A percentile compares a stretch with the other conserved stretches of the same genome.
phyloP scores from a whole-genome alignment of 2,888 invertebrate species.

The Yponomeuta plumbellus region DNA sequence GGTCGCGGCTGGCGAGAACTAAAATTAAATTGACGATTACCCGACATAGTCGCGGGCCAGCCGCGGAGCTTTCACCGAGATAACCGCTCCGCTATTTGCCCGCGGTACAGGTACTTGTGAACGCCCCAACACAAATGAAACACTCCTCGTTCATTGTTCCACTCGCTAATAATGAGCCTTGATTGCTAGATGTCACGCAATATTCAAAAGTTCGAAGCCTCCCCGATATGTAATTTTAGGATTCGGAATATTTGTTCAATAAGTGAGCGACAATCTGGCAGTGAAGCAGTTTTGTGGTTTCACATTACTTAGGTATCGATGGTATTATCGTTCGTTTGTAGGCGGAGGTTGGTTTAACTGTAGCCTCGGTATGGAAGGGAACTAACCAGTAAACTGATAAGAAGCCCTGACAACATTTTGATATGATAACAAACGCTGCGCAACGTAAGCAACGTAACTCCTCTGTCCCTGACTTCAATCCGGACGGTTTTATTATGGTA shows the following conservation, averaged over 20 bases:
- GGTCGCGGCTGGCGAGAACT: conserved; percentile 45
- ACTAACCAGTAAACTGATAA: neutral
- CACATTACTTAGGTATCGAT: neutral
- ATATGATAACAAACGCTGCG: neutral
- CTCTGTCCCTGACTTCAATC: neutral
- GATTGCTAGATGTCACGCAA: conserved; percentile 48
- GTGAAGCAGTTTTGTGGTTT: neutral
- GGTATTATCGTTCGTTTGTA: neutral
- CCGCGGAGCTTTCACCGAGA: conserved; percentile 62
- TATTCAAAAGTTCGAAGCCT: conserved; percentile 37
- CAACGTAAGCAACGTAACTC: neutral
- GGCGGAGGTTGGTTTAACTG: neutral
- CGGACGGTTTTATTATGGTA: neutral
- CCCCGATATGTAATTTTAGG: conserved; percentile 21
- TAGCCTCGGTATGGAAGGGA: neutral
- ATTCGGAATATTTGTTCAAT: conserved; percentile 4
- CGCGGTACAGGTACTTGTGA: neutral
- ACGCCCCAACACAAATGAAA: conserved; percentile 24
- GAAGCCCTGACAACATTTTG: neutral
- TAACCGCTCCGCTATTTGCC: conserved; percentile 19
- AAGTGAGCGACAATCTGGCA: neutral
- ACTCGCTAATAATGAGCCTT: conserved; percentile 27
- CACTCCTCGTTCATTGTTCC: conserved; percentile 43
- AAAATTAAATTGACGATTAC: conserved; percentile 62
- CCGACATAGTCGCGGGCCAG: conserved; percentile 34